Conservation (phyloP, 1,140 invertebrate species). For the Bombus polaris region DNA sequence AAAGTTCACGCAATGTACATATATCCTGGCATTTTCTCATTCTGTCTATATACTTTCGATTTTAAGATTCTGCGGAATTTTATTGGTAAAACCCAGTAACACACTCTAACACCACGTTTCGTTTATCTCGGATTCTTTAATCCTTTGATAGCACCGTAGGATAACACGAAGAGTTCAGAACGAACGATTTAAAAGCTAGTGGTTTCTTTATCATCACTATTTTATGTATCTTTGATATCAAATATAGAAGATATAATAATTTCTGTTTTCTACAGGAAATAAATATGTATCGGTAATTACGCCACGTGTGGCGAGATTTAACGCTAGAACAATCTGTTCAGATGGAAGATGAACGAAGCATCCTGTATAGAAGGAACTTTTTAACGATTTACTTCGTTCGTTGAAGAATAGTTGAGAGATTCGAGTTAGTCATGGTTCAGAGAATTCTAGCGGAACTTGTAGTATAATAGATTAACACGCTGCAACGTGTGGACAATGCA, state of each 20-base stretch:
- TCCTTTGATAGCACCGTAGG: too few species aligned
- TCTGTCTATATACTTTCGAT: not conserved
- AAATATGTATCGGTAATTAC: too few species aligned
- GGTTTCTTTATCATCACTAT: too few species aligned
- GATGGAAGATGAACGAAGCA: not conserved
- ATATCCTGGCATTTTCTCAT: not conserved
- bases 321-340: too few species aligned
- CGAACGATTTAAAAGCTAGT: too few species aligned
- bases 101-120: too few species aligned
- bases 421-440: not conserved
- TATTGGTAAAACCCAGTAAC: too few species aligned
- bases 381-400: not conserved
- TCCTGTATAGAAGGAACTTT: not conserved
- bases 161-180: too few species aligned
- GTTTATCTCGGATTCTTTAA: not conserved
- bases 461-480: not conserved
- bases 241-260: too few species aligned
- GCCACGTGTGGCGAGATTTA: too few species aligned
- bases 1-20: not conserved
- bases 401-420: not conserved
- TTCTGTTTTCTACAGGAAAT: too few species aligned
- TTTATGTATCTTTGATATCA: too few species aligned
- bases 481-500: not conserved
- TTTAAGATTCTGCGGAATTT: not conserved
- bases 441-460: slow-evolving; percentile 9